phyloP scores from a whole-genome alignment of 2,113 vertebrate genomes.

The Myocastor coypus region DNA sequence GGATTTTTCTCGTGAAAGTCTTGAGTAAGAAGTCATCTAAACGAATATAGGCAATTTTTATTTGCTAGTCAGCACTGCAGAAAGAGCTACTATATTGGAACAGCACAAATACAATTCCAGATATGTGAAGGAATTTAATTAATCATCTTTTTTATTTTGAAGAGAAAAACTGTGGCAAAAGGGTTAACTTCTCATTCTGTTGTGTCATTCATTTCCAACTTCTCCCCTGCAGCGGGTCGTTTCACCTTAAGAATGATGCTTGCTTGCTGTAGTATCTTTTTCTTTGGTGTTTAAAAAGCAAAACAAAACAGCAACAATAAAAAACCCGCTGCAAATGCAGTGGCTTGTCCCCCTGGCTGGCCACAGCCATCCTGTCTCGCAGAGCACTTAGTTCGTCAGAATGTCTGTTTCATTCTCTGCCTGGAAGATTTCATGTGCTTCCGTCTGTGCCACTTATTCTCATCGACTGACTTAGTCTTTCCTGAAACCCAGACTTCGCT shows the following conservation, averaged over 20 bases:
- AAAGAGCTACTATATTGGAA: neutral
- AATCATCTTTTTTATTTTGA: neutral
- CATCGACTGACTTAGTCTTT: slow-evolving; percentile 77
- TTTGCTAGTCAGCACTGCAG: neutral
- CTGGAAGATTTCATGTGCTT: slow-evolving; percentile 56
- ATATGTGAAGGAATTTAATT: neutral
- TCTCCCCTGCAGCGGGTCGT: rapidly evolving
- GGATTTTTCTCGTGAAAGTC: neutral
- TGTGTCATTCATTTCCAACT: neutral
- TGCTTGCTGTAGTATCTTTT: neutral
- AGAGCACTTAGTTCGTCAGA: neutral
- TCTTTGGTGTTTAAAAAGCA: neutral
- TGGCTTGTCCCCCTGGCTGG: neutral
- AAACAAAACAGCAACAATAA: neutral
- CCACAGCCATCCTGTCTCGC: neutral
- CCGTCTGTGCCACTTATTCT: slow-evolving; percentile 39
- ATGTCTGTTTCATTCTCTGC: slow-evolving; percentile 31
- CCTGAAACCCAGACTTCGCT: slow-evolving; percentile 70
- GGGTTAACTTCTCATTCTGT: neutral
- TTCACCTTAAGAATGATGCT: neutral
- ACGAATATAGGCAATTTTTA: neutral
- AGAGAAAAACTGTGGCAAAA: neutral
- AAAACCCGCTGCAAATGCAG: neutral
- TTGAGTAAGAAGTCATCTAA: neutral
- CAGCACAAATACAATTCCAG: neutral